Conservation (phyloP, 2,797 vertebrate species). For the Cacajao melanocephalus region DNA sequence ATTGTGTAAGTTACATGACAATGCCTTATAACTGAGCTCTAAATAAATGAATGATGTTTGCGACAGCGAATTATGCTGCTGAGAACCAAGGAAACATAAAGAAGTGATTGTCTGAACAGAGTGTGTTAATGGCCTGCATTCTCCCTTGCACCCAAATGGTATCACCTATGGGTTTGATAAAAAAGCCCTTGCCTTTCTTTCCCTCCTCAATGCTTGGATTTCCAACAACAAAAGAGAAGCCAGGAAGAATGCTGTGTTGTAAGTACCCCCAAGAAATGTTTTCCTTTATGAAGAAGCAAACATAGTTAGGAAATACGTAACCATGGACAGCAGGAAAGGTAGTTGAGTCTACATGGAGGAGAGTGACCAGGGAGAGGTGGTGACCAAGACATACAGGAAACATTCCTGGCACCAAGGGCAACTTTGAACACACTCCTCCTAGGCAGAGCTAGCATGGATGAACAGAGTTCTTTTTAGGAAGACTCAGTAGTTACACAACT, state of each 20-base stretch:
- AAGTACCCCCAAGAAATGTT: fast-evolving
- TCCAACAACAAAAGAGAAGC: not conserved
- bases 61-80: fast-evolving
- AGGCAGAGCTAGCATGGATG: fast-evolving
- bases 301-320: fast-evolving
- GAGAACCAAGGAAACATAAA: no score
- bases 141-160: not conserved
- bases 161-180: fast-evolving
- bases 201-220: not conserved
- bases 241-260: fast-evolving
- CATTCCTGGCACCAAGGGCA: fast-evolving
- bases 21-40: no score
- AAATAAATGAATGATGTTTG: fast-evolving
- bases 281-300: not conserved
- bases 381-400: fast-evolving
- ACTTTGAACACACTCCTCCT: fast-evolving
- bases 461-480: not conserved
- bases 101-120: fast-evolving
- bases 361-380: fast-evolving
- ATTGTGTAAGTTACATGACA: not conserved
- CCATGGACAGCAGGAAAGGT: not conserved
- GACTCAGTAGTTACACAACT: no score
- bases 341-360: fast-evolving
- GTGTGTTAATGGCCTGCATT: fast-evolving
- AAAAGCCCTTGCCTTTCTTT: no score